These are phyloP conservation scores for Meda fulgida DNA, from an alignment of 2,797 vertebrate species.

Conservation along the genomic window DNA sequence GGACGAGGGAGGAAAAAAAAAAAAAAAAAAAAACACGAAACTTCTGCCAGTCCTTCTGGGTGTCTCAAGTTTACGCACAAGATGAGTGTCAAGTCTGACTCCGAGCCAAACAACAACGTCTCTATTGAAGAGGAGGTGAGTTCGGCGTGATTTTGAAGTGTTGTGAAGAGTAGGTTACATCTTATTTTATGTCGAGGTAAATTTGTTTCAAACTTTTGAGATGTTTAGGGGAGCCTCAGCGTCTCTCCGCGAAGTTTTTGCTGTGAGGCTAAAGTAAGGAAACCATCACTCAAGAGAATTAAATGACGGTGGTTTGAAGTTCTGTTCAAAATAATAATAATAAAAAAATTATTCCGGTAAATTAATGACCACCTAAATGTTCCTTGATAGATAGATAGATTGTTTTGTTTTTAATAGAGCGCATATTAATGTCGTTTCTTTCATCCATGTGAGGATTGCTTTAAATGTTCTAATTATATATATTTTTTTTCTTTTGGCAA, in stretches of 20 bases:
- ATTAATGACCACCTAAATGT: neutral
- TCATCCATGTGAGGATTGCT: neutral
- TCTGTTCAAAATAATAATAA: neutral
- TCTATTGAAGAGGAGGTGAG: slow-evolving; percentile 83
- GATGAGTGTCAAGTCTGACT: slow-evolving; percentile 82
- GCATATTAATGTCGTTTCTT: neutral
- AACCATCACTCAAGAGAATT: neutral
- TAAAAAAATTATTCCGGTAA: neutral
- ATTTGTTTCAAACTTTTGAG: neutral
- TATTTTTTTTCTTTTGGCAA: too few relatives aligned
- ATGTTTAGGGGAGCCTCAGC: neutral
- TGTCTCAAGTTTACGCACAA: slow-evolving; percentile 52
- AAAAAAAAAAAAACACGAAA: neutral
- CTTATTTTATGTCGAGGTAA: neutral
- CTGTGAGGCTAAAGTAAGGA: neutral
- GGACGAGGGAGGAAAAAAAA: slow-evolving; percentile 55
- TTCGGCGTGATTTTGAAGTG: neutral
- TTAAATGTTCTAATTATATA: too few relatives aligned
- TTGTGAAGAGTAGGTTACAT: neutral
- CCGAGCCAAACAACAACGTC: slow-evolving; percentile 80
- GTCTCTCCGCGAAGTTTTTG: neutral
- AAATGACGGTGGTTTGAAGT: neutral
- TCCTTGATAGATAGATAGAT: neutral
- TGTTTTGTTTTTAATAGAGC: neutral
- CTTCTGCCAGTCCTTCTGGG: slow-evolving; percentile 56